A percentile compares a stretch with the other conserved stretches of the same genome.
Conservation (phyloP, 2,113 vertebrate species). For the Carassius auratus region DNA sequence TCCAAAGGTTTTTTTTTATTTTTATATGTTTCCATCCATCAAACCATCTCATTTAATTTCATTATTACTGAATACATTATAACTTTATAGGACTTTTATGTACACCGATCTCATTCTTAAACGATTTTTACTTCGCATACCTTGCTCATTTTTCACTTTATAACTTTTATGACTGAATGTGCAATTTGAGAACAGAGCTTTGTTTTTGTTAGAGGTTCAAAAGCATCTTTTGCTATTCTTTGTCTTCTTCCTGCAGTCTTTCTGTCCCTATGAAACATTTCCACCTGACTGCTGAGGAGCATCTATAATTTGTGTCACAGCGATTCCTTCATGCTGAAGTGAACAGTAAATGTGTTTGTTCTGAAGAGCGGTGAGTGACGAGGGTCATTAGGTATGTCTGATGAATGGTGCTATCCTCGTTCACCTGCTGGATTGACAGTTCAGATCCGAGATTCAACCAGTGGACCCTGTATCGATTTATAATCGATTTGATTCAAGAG, state of each 20-base stretch:
- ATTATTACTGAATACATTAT: background rate
- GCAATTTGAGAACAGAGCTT: conserved; percentile 56
- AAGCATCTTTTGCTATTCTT: background rate
- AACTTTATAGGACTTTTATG: background rate
- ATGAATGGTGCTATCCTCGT: conserved; percentile 21
- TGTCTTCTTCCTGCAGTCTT: conserved; percentile 42
- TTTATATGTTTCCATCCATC: too few species aligned
- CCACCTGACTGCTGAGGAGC: conserved; percentile 28
- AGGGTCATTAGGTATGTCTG: background rate
- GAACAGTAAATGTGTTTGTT: conserved; percentile 49
- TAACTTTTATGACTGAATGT: conserved; percentile 51
- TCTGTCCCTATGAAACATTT: conserved; percentile 7
- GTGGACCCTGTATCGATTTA: conserved; percentile 60
- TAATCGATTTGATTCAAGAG: background rate
- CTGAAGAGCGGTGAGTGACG: conserved; percentile 1
- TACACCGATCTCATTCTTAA: background rate
- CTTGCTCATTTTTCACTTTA: conserved; percentile 47
- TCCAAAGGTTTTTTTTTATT: too few species aligned
- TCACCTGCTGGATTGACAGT: conserved; percentile 38
- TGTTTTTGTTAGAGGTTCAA: conserved; percentile 48
- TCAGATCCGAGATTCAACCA: conserved; percentile 57
- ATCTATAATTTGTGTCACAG: conserved; percentile 50
- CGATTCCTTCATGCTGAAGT: conserved; percentile 37
- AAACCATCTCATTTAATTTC: too few species aligned
- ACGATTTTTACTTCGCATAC: conserved; percentile 8